phyloP scores from a whole-genome alignment of 64 coral and sea anemone genomes.

The Montipora sp. region DNA sequence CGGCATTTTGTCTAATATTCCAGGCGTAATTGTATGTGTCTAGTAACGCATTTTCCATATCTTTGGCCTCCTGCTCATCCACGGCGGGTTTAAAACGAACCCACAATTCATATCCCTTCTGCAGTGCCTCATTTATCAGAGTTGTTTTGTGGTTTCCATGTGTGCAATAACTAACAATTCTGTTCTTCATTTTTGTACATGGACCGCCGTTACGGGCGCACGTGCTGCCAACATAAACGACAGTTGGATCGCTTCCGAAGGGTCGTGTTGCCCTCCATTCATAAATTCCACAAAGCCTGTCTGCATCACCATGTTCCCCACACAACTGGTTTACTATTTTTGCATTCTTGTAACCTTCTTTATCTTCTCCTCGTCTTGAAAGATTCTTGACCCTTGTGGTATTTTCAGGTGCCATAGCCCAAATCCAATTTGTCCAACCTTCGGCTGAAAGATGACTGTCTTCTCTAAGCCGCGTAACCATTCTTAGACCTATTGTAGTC shows the following conservation, averaged over 20 bases:
- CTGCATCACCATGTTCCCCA: neutral
- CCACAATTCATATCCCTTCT: slow-evolving; percentile 20
- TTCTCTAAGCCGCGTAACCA: neutral
- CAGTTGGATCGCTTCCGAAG: neutral
- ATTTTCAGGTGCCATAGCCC: neutral
- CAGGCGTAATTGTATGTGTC: slow-evolving; percentile 53
- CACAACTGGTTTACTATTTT: neutral
- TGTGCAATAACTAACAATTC: slow-evolving; percentile 4
- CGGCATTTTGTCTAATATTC: neutral
- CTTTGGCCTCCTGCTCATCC: neutral
- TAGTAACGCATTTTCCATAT: slow-evolving; percentile 27
- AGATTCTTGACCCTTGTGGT: neutral
- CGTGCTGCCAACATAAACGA: slow-evolving; percentile 35
- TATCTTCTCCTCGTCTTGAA: neutral
- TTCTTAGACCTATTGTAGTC: no score
- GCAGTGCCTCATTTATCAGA: slow-evolving; percentile 14
- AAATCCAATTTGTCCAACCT: slow-evolving; percentile 10
- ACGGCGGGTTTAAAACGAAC: slow-evolving; percentile 5
- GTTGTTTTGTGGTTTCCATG: slow-evolving; percentile 5
- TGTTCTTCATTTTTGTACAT: neutral
- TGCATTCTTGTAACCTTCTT: neutral
- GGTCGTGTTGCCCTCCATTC: slow-evolving; percentile 12
- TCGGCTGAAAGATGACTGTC: neutral
- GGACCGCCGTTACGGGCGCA: neutral
- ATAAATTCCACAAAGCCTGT: slow-evolving; percentile 25